Evolutionary conservation across 2,888 invertebrate genomes (phyloP), one percentile per base, ranked within the genome.

Genomic region (Mactromeris polynyma): DNA sequence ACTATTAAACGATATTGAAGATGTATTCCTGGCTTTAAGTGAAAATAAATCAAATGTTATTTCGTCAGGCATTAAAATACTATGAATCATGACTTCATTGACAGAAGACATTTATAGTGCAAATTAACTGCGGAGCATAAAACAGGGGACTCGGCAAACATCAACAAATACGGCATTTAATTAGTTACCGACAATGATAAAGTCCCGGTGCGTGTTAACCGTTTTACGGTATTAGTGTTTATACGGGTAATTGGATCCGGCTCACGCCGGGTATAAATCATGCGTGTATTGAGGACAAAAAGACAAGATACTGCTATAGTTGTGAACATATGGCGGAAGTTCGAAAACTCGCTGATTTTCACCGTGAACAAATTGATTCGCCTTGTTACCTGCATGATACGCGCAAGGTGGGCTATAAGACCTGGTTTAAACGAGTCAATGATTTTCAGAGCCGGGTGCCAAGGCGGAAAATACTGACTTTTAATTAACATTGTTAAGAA

Each of bases 401-500:
- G 19, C 36, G 26, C 14, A 73, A 73, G 17, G 26, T 19, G 40
- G n/a, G 21, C 42, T n/a, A 46, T 77, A 82, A 36, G 77, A 46
- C 73, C 86, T 51, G 38, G 40, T 2, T 89, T 83, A 83, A 69
- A 40, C 83, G 83, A 79, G 7, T 88, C 83, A 80, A 31, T 82
- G 33, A 77, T 81, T 86, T 46, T 21, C 51, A 80, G 85, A 46
- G 79, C 79, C 31, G 79, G 69, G 86, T 83, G 73, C 79, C 83
- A 73, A 21, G 51, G 80, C 79, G 64, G 81, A 79, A 89, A 89
- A 86, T 83, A 19, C 64, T 33, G 86, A 83, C 86, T 86, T 64
- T 79, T 79, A 86, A 81, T 83, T 83, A 85, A 42, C 83, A 80
- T 80, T 42, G 40, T 54, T 73, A 36, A 14, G 80, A 82, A 86